Percentiles rank a stretch among this genome's conserved stretches.
Evolutionary conservation across 37 sponge, comb jelly and placozoan genomes (phyloP).

Genomic region (Amphimedon queenslandica): DNA sequence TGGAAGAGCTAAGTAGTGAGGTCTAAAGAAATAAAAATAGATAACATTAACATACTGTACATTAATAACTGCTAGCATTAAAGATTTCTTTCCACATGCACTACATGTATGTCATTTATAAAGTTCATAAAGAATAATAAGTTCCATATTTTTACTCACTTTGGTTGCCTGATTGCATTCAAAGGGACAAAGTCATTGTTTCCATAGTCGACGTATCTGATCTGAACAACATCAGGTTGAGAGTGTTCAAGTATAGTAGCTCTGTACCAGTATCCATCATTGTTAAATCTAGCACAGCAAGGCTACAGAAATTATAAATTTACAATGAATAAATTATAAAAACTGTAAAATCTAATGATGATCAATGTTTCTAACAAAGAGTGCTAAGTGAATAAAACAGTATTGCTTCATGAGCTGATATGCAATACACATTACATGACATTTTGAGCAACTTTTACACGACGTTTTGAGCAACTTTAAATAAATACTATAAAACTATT

Average conservation of each 20-base stretch:
- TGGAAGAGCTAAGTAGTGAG: slow-evolving; percentile 50
- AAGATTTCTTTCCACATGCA: neutral
- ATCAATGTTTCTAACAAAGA: no score
- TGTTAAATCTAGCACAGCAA: slow-evolving; percentile 54
- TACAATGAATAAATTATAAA: slow-evolving; percentile 2
- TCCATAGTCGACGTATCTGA: slow-evolving; percentile 78
- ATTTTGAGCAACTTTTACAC: no score
- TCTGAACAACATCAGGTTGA: slow-evolving; percentile 23
- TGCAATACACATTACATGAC: no score
- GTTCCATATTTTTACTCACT: neutral
- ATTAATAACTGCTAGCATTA: neutral
- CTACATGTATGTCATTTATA: no score
- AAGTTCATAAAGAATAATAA: no score
- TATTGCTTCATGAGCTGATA: no score
- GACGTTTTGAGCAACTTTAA: no score
- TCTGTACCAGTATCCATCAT: slow-evolving; percentile 67
- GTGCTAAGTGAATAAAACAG: no score
- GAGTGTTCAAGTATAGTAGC: slow-evolving; percentile 29
- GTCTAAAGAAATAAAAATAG: slow-evolving; percentile 25
- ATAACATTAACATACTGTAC: slow-evolving; percentile 11
- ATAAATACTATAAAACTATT: no score
- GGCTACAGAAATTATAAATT: slow-evolving; percentile 22
- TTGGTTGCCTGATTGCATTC: neutral
- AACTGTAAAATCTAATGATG: no score
- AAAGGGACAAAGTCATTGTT: slow-evolving; percentile 21